Evolutionary conservation across 1,140 invertebrate species (phyloP).

Genomic region (Dreissena rostriformis): DNA sequence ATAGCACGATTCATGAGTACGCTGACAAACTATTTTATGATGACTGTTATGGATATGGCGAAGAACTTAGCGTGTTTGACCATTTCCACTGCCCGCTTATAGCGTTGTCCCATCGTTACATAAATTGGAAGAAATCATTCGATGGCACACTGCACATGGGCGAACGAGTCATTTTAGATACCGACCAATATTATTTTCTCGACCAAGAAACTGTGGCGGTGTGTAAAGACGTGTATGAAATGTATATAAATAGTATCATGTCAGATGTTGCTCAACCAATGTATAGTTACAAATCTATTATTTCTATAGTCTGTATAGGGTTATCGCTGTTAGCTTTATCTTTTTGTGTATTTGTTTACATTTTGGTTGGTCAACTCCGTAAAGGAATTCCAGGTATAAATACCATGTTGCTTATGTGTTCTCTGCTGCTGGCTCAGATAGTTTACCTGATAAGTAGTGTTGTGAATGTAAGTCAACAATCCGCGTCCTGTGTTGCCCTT

Average conservation of each 20-base stretch:
- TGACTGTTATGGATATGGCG: too few species aligned
- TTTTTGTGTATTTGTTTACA: slow-evolving; percentile 1
- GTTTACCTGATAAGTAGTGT: slow-evolving; percentile 11
- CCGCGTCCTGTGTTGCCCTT: not conserved
- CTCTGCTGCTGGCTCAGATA: slow-evolving; percentile 5
- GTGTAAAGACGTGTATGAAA: not conserved
- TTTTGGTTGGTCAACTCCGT: slow-evolving; percentile 6
- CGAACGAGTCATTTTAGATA: too few species aligned
- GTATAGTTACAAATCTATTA: not conserved
- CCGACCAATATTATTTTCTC: too few species aligned
- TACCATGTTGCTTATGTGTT: not conserved
- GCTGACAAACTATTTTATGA: too few species aligned
- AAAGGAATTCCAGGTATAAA: slow-evolving; percentile 26
- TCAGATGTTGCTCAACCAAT: not conserved
- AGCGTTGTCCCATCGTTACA: too few species aligned
- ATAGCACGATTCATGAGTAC: too few species aligned
- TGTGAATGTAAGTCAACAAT: not conserved
- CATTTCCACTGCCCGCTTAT: too few species aligned
- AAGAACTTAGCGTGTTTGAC: too few species aligned
- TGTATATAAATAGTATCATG: not conserved
- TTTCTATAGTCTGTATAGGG: not conserved
- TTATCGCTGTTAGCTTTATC: not conserved
- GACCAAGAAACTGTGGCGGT: slow-evolving; percentile 5
- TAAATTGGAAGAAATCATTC: too few species aligned
- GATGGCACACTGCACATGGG: too few species aligned